These are phyloP conservation scores for Tiphia femorata DNA, from an alignment of 2,888 invertebrate species.

Conservation along the genomic window DNA sequence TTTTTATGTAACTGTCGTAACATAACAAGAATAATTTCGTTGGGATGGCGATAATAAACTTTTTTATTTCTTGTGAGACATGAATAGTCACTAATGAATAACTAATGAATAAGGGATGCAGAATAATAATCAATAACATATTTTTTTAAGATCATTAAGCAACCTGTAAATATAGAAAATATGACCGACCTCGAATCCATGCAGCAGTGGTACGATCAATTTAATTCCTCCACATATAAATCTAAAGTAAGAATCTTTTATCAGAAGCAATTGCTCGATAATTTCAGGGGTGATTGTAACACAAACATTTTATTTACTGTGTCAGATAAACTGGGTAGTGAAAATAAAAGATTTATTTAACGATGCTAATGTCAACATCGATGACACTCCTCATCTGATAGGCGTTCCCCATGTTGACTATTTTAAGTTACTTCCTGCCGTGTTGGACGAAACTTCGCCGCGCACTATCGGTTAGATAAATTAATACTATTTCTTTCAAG, in stretches of 20 bases:
- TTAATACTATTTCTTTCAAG: no score
- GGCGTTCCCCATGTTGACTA: neutral
- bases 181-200: neutral
- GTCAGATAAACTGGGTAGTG: constrained; percentile 4
- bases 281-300: no score
- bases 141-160: neutral
- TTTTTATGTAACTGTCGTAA: neutral
- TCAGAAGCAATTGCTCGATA: no score
- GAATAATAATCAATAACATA: neutral
- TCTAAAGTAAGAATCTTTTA: neutral
- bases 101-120: no score
- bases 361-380: constrained; percentile 4
- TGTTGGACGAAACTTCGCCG: constrained; percentile 1
- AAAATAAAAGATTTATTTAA: constrained; percentile 6
- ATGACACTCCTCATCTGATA: neutral
- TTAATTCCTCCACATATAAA: neutral
- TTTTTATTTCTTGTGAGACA: no score
- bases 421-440: neutral
- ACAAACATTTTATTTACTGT: no score
- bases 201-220: neutral
- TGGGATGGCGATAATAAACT: no score
- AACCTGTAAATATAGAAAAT: no score
- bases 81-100: no score
- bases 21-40: no score
- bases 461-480: constrained; percentile 2